These are phyloP conservation scores for Meloidogyne floridensis DNA, from an alignment of 1,140 invertebrate genomes.

Conservation along the genomic window DNA sequence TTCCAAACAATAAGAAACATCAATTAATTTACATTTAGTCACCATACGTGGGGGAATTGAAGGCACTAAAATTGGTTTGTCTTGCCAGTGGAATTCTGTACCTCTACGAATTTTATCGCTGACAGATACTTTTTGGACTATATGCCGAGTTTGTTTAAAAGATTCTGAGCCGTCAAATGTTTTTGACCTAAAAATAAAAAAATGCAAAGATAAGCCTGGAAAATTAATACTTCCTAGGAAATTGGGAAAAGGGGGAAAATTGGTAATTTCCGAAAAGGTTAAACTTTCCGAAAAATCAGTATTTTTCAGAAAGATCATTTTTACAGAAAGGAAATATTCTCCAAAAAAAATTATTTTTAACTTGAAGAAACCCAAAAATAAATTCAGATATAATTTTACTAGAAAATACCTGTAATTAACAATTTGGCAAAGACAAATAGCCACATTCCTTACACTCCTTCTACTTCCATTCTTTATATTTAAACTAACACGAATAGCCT, in stretches of 20 bases:
- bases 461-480: constrained; percentile 49
- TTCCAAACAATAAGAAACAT: constrained; percentile 56
- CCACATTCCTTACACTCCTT: constrained; percentile 35
- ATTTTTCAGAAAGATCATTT: too few relatives aligned
- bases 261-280: too few relatives aligned
- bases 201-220: neutral
- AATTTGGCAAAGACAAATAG: constrained; percentile 52
- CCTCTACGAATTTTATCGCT: constrained; percentile 44
- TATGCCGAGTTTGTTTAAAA: constrained; percentile 41
- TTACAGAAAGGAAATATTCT: too few relatives aligned
- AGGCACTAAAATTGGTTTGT: constrained; percentile 51
- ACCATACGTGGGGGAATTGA: constrained; percentile 55
- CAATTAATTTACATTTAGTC: constrained; percentile 59
- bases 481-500: constrained; percentile 50
- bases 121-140: constrained; percentile 35
- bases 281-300: too few relatives aligned
- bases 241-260: too few relatives aligned
- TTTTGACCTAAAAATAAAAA: constrained; percentile 58
- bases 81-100: constrained; percentile 36
- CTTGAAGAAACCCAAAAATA: too few relatives aligned
- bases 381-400: neutral
- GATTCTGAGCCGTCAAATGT: constrained; percentile 63
- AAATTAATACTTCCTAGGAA: too few relatives aligned
- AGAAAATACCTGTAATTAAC: constrained; percentile 59
- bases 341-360: too few relatives aligned